Percentiles rank a stretch among this genome's conserved stretches.
Conservation (phyloP, 1,140 invertebrate species). For the Temnothorax longispinosus region DNA sequence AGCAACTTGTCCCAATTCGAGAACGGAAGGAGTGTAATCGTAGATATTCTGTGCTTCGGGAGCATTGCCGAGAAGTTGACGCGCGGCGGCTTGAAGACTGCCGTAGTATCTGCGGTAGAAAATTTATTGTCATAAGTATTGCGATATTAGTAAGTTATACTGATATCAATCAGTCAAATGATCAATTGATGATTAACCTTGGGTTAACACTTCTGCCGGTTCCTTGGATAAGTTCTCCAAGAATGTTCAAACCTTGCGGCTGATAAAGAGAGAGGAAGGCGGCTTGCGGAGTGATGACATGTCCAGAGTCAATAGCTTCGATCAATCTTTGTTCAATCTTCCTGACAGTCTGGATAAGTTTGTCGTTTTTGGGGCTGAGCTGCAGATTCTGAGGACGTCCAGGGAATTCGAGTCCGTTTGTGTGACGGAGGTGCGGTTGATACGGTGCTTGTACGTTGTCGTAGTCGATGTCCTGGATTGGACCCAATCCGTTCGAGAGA, state of each 20-base stretch:
- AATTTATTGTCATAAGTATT: not conserved
- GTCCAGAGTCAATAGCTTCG: conserved; percentile 89
- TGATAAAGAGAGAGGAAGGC: conserved; percentile 82
- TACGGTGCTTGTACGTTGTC: conserved; percentile 87
- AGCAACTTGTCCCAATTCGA: conserved; percentile 83
- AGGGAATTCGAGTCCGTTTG: conserved; percentile 89
- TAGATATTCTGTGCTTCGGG: conserved; percentile 79
- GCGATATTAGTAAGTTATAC: not conserved
- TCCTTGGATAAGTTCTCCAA: conserved; percentile 85
- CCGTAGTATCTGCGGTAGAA: conserved; percentile 84
- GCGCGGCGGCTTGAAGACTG: conserved; percentile 86
- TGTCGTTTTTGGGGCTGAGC: conserved; percentile 75
- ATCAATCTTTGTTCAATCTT: conserved; percentile 88
- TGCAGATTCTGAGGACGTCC: conserved; percentile 87
- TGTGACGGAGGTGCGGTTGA: conserved; percentile 87
- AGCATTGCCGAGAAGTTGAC: conserved; percentile 86
- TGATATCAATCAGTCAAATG: not conserved
- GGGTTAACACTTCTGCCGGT: conserved; percentile 84
- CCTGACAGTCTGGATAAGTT: conserved; percentile 84
- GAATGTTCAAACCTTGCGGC: conserved; percentile 84
- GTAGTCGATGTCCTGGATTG: conserved; percentile 82
- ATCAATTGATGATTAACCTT: conserved; percentile 61
- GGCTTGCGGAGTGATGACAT: conserved; percentile 85
- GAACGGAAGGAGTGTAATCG: conserved; percentile 83
- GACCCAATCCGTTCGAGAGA: conserved; percentile 83